Evolutionary conservation across 2,113 vertebrate species (phyloP).

Genomic region (Puffinus mauretanicus): DNA sequence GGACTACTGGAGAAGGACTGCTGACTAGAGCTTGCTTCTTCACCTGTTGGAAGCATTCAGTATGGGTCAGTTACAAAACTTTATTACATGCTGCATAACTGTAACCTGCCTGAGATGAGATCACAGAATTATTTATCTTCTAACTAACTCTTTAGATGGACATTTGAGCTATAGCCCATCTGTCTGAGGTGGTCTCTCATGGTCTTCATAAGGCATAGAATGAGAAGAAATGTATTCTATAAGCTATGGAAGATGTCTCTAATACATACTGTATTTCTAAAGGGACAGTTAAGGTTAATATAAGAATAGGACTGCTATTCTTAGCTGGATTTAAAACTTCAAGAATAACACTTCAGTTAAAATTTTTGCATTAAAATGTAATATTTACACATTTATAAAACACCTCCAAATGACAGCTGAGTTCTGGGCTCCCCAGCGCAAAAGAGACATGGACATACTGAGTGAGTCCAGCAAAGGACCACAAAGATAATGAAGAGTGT

Average conservation of each 20-base stretch:
- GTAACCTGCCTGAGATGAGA: background rate
- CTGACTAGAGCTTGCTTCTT: background rate
- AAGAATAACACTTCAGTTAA: background rate
- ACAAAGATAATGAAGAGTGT: background rate
- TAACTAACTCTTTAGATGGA: background rate
- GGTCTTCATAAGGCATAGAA: background rate
- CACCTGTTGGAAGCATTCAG: background rate
- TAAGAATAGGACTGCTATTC: background rate
- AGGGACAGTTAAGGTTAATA: background rate
- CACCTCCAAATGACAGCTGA: background rate
- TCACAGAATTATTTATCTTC: conserved; percentile 12
- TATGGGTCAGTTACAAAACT: background rate
- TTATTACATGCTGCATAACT: background rate
- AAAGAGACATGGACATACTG: background rate
- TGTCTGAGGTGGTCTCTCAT: background rate
- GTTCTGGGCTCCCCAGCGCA: background rate
- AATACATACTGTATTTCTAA: background rate
- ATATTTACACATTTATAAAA: background rate
- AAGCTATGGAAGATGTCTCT: background rate
- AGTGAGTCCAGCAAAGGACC: background rate
- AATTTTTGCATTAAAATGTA: background rate
- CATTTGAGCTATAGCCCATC: background rate
- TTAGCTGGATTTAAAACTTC: background rate
- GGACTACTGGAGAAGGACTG: background rate
- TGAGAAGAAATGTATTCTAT: background rate